A percentile compares a stretch with the other conserved stretches of the same genome.
These are phyloP conservation scores for Zelostemma sp. DNA, from an alignment of 1,140 invertebrate species.

Conservation along the genomic window DNA sequence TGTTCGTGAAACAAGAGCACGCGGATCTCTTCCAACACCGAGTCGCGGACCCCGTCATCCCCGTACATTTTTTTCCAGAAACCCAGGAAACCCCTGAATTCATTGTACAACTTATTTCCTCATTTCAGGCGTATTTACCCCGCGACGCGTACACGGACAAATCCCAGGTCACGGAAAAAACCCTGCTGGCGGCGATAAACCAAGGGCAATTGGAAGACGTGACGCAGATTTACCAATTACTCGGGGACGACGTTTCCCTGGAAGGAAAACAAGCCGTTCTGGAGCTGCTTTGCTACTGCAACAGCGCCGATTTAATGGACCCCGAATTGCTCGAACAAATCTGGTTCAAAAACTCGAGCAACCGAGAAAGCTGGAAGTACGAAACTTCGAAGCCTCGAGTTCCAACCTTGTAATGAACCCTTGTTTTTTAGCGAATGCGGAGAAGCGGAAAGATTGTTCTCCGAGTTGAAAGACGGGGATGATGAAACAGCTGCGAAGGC, in stretches of 20 bases:
- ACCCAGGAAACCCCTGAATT: background rate
- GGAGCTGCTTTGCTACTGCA: constrained; percentile 87
- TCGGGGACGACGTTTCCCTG: constrained; percentile 75
- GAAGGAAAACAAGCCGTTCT: constrained; percentile 79
- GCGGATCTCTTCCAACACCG: constrained; percentile 80
- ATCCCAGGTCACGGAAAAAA: constrained; percentile 76
- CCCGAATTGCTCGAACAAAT: constrained; percentile 82
- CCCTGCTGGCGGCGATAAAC: constrained; percentile 76
- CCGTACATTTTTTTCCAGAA: constrained; percentile 38
- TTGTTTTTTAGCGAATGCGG: constrained; percentile 26
- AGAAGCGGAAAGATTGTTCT: constrained; percentile 50
- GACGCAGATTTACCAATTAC: constrained; percentile 78
- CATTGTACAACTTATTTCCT: background rate
- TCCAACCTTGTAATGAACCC: no score
- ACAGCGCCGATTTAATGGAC: constrained; percentile 75
- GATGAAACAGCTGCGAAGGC: constrained; percentile 64
- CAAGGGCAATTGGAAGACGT: constrained; percentile 78
- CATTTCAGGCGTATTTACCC: constrained; percentile 79
- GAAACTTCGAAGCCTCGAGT: constrained; percentile 29
- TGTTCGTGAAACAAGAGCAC: constrained; percentile 85
- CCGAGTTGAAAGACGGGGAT: constrained; percentile 62
- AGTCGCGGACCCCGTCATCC: constrained; percentile 76
- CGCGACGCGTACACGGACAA: constrained; percentile 78
- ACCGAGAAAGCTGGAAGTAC: constrained; percentile 78
- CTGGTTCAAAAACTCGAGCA: constrained; percentile 74